These are phyloP conservation scores for Danaus melanippus DNA, from an alignment of 1,140 invertebrate species.

Conservation along the genomic window DNA sequence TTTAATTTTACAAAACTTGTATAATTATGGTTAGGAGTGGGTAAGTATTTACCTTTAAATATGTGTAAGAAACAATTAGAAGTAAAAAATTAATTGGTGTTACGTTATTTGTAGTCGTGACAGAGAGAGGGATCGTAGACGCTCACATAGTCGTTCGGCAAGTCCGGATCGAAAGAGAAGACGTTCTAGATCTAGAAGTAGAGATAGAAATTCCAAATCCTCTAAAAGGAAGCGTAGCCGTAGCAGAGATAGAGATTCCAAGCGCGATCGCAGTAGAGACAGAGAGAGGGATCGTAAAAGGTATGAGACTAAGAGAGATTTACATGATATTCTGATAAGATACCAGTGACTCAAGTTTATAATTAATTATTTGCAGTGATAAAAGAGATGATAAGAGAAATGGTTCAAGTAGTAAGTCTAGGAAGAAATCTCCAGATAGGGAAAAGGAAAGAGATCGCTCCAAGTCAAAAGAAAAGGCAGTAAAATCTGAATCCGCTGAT, in stretches of 20 bases:
- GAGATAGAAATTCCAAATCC: slow-evolving; percentile 71
- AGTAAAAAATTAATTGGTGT: too few species aligned
- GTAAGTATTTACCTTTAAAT: slow-evolving; percentile 28
- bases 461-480: slow-evolving; percentile 71
- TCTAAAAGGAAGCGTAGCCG: slow-evolving; percentile 65
- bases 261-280: slow-evolving; percentile 62
- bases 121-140: slow-evolving; percentile 57
- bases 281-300: slow-evolving; percentile 50
- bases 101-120: slow-evolving; percentile 41
- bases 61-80: too few species aligned
- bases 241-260: slow-evolving; percentile 69
- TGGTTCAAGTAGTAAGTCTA: slow-evolving; percentile 59
- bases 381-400: slow-evolving; percentile 65
- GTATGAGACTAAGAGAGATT: slow-evolving; percentile 7
- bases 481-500: slow-evolving; percentile 75
- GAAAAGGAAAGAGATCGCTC: slow-evolving; percentile 69
- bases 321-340: too few species aligned
- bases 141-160: slow-evolving; percentile 69
- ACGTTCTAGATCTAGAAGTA: slow-evolving; percentile 76
- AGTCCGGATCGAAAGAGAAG: slow-evolving; percentile 74
- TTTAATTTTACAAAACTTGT: slow-evolving; percentile 1
- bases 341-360: too few species aligned
- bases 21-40: slow-evolving; percentile 57
- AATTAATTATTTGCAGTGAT: slow-evolving; percentile 34
- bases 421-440: slow-evolving; percentile 60